Conservation (phyloP, 2,113 vertebrate species). For the Uropsilus gracilis region DNA sequence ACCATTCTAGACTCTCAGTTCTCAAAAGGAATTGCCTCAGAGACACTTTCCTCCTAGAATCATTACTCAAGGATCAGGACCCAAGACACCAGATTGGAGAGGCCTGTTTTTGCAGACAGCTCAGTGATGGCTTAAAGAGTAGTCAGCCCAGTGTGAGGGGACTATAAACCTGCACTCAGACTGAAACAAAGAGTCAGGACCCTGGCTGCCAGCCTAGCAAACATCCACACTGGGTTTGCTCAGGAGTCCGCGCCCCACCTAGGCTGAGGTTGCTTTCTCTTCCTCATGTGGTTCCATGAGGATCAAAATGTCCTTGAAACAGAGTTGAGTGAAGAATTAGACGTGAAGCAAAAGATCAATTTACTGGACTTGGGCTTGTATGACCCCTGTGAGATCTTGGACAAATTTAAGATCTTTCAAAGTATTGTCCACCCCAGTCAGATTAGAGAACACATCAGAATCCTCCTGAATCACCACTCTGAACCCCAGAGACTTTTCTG, state of each 20-base stretch:
- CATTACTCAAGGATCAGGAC: slow-evolving; percentile 23
- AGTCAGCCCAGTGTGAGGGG: background rate
- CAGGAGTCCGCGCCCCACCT: background rate
- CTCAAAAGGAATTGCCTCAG: background rate
- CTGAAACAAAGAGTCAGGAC: background rate
- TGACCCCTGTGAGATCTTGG: background rate
- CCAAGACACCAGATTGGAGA: background rate
- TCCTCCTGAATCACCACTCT: background rate
- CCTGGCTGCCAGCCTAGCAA: background rate
- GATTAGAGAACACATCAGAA: background rate
- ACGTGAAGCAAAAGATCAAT: background rate
- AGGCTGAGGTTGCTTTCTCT: background rate
- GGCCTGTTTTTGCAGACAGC: slow-evolving; percentile 48
- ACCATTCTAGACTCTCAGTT: background rate
- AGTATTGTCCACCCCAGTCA: background rate
- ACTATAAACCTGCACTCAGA: slow-evolving; percentile 14
- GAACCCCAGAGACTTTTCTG: background rate
- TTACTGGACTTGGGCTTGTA: background rate
- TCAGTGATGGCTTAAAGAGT: slow-evolving; percentile 21
- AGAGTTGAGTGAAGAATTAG: slow-evolving; percentile 27
- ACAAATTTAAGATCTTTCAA: background rate
- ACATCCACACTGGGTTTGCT: background rate
- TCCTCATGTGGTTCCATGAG: background rate
- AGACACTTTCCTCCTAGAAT: slow-evolving; percentile 27
- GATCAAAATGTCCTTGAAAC: background rate